phyloP scores from a whole-genome alignment of 2,797 vertebrate genomes.

The Crax fasciolata region DNA sequence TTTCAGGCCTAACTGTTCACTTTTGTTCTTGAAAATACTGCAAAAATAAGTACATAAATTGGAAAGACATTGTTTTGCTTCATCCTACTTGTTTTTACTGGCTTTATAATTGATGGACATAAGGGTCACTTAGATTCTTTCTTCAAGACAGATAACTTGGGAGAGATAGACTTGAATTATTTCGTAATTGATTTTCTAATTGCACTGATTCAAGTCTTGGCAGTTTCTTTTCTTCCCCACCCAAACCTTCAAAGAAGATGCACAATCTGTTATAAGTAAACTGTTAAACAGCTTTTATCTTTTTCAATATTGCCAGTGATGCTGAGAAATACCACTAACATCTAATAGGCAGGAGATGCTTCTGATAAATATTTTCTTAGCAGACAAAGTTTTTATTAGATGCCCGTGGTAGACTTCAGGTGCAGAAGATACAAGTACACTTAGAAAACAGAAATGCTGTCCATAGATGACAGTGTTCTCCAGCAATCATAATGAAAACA shows the following conservation, averaged over 20 bases:
- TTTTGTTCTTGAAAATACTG: neutral
- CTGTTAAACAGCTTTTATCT: slow-evolving; percentile 29
- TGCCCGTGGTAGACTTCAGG: neutral
- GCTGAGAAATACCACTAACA: neutral
- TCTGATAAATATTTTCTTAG: neutral
- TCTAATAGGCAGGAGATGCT: neutral
- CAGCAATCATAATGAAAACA: neutral
- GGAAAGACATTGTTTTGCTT: neutral
- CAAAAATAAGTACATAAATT: too few species aligned
- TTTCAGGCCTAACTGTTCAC: neutral
- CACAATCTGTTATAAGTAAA: slow-evolving; percentile 8
- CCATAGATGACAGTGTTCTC: neutral
- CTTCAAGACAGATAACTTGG: neutral
- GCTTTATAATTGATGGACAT: neutral
- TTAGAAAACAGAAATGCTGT: neutral
- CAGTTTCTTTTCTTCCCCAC: neutral
- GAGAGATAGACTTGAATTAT: neutral
- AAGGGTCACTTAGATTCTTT: neutral
- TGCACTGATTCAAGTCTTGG: neutral
- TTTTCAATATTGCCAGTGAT: neutral
- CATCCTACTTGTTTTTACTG: neutral
- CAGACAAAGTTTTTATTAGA: neutral
- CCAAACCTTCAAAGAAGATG: neutral
- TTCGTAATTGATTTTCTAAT: neutral
- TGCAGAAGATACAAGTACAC: neutral